A percentile compares a stretch with the other conserved stretches of the same genome.
Evolutionary conservation across 2,888 invertebrate species (phyloP).

Genomic region (Notodonta ziczac): DNA sequence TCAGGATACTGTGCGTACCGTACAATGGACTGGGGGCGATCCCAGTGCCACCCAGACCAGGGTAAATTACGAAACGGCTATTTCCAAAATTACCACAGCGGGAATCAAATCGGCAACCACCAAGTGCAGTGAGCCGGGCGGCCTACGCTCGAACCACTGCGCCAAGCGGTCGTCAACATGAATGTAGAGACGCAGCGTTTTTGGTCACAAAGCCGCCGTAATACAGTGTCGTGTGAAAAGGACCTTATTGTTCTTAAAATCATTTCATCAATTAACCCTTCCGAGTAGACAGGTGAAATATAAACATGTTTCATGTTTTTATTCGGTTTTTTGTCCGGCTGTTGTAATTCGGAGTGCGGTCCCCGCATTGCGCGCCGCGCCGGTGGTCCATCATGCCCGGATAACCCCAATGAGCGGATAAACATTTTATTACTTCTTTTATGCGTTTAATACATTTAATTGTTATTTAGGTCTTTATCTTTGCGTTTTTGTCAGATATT

Average conservation of each 20-base stretch:
- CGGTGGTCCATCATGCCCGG: not conserved
- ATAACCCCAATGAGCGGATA: not conserved
- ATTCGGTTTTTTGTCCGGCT: slow-evolving; percentile 5
- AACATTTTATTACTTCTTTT: not conserved
- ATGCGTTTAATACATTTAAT: not conserved
- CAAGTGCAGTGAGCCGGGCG: too few species aligned
- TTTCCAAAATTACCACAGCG: too few species aligned
- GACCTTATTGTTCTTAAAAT: not conserved
- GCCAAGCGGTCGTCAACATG: too few species aligned
- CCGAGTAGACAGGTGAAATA: slow-evolving; percentile 16
- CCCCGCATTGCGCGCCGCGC: not conserved
- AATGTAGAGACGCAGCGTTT: too few species aligned
- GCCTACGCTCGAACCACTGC: too few species aligned
- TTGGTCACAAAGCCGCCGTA: not conserved
- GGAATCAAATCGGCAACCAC: too few species aligned
- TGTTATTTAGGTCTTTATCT: not conserved
- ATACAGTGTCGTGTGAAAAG: not conserved
- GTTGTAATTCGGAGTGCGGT: slow-evolving; percentile 1
- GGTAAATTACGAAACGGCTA: too few species aligned
- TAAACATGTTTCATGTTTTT: slow-evolving; percentile 8
- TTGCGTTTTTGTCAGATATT: not conserved
- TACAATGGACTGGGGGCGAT: too few species aligned
- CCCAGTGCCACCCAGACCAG: too few species aligned
- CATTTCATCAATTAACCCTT: not conserved
- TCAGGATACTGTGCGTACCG: too few species aligned